Evolutionary conservation across 2,888 invertebrate genomes (phyloP).

Genomic region (Mayetiola destructor): DNA sequence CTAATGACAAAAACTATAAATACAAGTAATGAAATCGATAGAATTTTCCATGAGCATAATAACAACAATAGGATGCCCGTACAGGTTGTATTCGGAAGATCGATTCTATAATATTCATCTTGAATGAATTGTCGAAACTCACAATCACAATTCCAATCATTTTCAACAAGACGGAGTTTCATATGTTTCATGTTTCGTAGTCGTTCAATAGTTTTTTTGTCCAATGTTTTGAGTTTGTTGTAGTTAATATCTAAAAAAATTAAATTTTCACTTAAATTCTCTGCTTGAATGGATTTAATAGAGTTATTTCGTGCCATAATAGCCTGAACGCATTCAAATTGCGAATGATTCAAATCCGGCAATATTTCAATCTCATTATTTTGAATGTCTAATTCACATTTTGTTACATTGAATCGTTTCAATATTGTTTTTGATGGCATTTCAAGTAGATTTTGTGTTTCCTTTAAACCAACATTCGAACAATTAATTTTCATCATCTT

Average conservation of each 20-base stretch:
- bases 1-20: constrained; percentile 38
- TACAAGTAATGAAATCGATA: constrained; percentile 32
- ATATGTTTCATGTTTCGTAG: constrained; percentile 33
- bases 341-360: constrained; percentile 28
- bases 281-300: constrained; percentile 29
- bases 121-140: constrained; percentile 44
- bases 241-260: constrained; percentile 40
- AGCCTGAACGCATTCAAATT: constrained; percentile 38
- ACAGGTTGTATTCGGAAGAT: constrained; percentile 28
- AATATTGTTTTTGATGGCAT: constrained; percentile 27
- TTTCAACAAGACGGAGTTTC: constrained; percentile 42
- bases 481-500: constrained; percentile 41
- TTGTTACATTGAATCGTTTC: constrained; percentile 23
- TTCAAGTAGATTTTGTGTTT: constrained; percentile 36
- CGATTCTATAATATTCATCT: constrained; percentile 29
- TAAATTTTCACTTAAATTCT: constrained; percentile 36
- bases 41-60: constrained; percentile 34
- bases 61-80: constrained; percentile 19
- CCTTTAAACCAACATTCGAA: constrained; percentile 34
- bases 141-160: constrained; percentile 58
- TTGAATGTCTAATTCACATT: constrained; percentile 34
- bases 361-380: constrained; percentile 33
- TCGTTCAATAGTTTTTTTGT: constrained; percentile 34
- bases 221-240: constrained; percentile 41
- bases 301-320: constrained; percentile 39